These are phyloP conservation scores for Idaea dimidiata DNA, from an alignment of 2,888 invertebrate species.

Conservation along the genomic window DNA sequence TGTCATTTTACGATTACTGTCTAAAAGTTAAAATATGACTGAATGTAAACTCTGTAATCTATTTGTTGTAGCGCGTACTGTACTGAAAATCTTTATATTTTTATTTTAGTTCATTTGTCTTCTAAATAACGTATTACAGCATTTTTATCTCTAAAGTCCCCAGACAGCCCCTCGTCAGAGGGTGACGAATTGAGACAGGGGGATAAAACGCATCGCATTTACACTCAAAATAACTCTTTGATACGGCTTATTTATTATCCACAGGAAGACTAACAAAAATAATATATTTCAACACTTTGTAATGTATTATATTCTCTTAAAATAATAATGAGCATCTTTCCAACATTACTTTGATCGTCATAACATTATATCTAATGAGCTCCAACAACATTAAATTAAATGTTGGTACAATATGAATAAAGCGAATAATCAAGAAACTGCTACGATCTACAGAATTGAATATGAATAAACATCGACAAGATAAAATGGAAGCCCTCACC, in stretches of 20 bases:
- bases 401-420: too few species aligned
- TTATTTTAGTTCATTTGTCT: neutral
- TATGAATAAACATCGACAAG: slow-evolving; percentile 21
- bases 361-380: too few species aligned
- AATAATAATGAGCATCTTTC: too few species aligned
- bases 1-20: too few species aligned
- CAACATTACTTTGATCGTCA: too few species aligned
- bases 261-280: slow-evolving; percentile 7
- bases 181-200: slow-evolving; percentile 37
- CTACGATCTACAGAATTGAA: slow-evolving; percentile 13
- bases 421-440: too few species aligned
- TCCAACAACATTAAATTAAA: too few species aligned
- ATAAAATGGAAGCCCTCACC: slow-evolving; percentile 34
- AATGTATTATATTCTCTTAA: too few species aligned
- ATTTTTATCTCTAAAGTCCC: neutral
- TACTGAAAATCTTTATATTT: too few species aligned
- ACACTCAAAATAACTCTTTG: slow-evolving; percentile 50
- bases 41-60: too few species aligned
- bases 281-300: slow-evolving; percentile 4
- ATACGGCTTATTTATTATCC: slow-evolving; percentile 38
- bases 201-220: slow-evolving; percentile 49
- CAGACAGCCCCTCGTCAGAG: slow-evolving; percentile 11
- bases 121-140: slow-evolving; percentile 1
- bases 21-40: too few species aligned
- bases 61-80: too few species aligned